A percentile compares a stretch with the other conserved stretches of the same genome.
Evolutionary conservation across 2,888 invertebrate genomes (phyloP).

Genomic region (Parapristionchus giblindavisi): DNA sequence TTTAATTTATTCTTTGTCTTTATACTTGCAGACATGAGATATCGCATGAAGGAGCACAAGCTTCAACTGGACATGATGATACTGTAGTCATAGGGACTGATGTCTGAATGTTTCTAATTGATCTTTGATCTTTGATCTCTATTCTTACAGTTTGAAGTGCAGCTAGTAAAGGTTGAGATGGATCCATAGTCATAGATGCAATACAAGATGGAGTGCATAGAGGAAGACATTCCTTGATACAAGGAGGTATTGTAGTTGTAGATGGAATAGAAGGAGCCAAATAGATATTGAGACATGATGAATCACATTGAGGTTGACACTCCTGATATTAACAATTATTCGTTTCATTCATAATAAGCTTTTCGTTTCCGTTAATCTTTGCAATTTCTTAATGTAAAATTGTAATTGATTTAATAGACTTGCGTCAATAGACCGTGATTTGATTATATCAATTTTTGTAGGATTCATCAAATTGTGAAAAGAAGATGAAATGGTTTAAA

Average conservation of each 20-base stretch:
- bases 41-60: slow-evolving; percentile 26
- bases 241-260: slow-evolving; percentile 7
- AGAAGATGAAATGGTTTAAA: no score
- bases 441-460: neutral
- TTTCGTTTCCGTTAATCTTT: no score
- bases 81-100: neutral
- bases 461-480: no score
- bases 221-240: slow-evolving; percentile 18
- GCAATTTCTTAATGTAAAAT: no score
- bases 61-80: slow-evolving; percentile 9
- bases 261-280: slow-evolving; percentile 17
- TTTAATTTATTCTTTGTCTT: neutral
- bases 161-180: slow-evolving; percentile 1
- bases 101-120: slow-evolving; percentile 2
- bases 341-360: neutral
- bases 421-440: no score
- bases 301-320: slow-evolving; percentile 3
- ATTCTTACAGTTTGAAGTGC: slow-evolving; percentile 25
- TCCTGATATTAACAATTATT: slow-evolving; percentile 2
- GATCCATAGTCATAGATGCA: slow-evolving; percentile 3
- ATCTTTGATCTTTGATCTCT: slow-evolving; percentile 1
- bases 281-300: slow-evolving; percentile 19
- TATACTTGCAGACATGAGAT: slow-evolving; percentile 25
- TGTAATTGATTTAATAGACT: no score
- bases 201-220: slow-evolving; percentile 28